A percentile compares a stretch with the other conserved stretches of the same genome.
Conservation (phyloP, 2,888 invertebrate genomes). For the Thumatha senex region DNA sequence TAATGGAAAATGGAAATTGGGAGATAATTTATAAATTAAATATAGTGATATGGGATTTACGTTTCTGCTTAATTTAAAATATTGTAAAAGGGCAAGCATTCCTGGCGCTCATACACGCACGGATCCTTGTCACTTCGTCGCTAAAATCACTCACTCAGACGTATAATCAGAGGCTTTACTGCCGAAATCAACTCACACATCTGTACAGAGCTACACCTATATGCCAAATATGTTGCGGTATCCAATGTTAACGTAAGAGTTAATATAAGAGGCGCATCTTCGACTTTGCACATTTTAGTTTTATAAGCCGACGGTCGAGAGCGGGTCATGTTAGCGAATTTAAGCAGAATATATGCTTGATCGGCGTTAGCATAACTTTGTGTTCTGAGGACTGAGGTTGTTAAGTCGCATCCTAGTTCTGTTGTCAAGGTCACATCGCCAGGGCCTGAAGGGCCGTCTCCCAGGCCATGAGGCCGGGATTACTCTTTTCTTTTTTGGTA, state of each 20-base stretch:
- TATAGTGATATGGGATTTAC: conserved; percentile 37
- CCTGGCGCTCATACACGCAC: conserved; percentile 35
- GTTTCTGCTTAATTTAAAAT: conserved; percentile 42
- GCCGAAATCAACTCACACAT: conserved; percentile 71
- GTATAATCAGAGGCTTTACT: conserved; percentile 49
- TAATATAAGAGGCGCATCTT: conserved; percentile 83
- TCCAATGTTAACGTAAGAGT: conserved; percentile 79
- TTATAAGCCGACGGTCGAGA: conserved; percentile 72
- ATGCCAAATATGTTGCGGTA: conserved; percentile 81
- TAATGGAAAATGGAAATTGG: conserved; percentile 27
- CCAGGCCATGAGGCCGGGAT: conserved; percentile 79
- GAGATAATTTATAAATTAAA: conserved; percentile 36
- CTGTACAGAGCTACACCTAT: conserved; percentile 49
- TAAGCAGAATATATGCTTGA: conserved; percentile 58
- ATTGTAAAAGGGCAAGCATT: conserved; percentile 50
- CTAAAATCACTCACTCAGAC: conserved; percentile 45
- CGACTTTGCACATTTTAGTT: conserved; percentile 81
- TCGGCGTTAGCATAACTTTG: conserved; percentile 54
- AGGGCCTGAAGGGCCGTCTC: conserved; percentile 61
- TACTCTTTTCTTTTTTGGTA: conserved; percentile 68
- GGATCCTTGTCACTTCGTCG: conserved; percentile 44
- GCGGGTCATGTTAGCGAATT: conserved; percentile 76
- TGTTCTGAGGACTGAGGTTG: conserved; percentile 50
- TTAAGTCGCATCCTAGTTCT: conserved; percentile 26
- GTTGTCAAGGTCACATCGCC: conserved; percentile 33